Evolutionary conservation across 2,113 vertebrate genomes (phyloP), one percentile per base, ranked within the genome.

Genomic region (Macrotis lagotis): DNA sequence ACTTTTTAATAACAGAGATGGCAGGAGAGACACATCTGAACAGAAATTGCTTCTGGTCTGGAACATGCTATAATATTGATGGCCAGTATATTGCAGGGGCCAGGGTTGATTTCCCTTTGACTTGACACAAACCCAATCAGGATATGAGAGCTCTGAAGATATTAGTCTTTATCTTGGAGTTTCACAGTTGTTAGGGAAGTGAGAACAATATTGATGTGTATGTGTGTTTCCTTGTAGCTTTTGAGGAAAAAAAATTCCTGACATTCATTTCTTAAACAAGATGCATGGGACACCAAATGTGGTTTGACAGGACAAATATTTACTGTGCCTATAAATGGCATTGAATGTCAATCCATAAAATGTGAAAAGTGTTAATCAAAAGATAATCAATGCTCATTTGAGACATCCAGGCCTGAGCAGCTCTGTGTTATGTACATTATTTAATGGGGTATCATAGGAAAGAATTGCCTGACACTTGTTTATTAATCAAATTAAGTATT

Each of bases 221-320:
- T 83, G 0, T 91, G 47, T 94, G 48, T 51, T 52, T 93, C 66
- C 25, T 91, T 92, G 50, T 0, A 92, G 12, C 93, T 94, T 25
- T 48, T 50, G 94, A 37, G 89, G 89, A 25, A 3, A 96, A 91
- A 1, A 96, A 47, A 25, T 66, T 0, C 3, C 0, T 92, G 92
- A 90, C 96, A 96, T 96, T 94, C 83, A 28, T 95, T 90, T 95
- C 93, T 96, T 95, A 93, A 95, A 89, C 83, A 97, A 98, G 96
- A 97, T 91, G 74, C 94, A 92, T 51, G 91, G 88, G 24, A 7
- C 94, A 49, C 19, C 52, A 95, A 96, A 97, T 92, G 96, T 53
- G 22, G 19, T 94, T 93, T 90, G 96, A 96, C 92, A 96, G 66
- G 91, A 96, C 94, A 96, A 96, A 97, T 96, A 97, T 96, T 96